Evolutionary conservation across 2,888 invertebrate genomes (phyloP).

Genomic region (Neoascia interrupta): DNA sequence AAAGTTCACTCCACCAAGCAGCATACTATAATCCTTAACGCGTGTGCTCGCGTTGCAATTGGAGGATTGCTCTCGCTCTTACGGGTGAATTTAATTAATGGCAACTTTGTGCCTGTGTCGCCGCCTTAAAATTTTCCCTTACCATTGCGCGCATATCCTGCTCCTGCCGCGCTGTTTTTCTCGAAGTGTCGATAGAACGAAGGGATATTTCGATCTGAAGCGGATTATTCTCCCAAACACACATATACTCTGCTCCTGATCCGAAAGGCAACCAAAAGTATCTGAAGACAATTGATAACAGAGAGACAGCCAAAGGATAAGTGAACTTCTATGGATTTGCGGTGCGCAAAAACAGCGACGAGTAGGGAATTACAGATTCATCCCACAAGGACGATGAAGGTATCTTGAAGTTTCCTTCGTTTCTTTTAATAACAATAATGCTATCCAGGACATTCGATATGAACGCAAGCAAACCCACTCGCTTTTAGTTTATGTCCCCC

Average conservation of each 20-base stretch:
- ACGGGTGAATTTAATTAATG: slow-evolving; percentile 57
- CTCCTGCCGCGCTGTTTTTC: too few relatives aligned
- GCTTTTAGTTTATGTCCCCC: background rate
- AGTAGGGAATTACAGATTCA: slow-evolving; percentile 1
- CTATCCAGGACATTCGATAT: slow-evolving; percentile 53
- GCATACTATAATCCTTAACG: slow-evolving; percentile 57
- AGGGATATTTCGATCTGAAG: slow-evolving; percentile 32
- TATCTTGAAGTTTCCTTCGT: slow-evolving; percentile 42
- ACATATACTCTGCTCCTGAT: slow-evolving; percentile 15
- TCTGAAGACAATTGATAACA: slow-evolving; percentile 69
- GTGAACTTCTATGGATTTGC: slow-evolving; percentile 59
- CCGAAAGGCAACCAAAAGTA: slow-evolving; percentile 62
- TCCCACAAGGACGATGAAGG: slow-evolving; percentile 30
- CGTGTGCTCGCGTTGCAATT: slow-evolving; percentile 65
- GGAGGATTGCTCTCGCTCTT: slow-evolving; percentile 37
- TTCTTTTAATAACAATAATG: slow-evolving; percentile 64
- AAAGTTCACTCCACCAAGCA: slow-evolving; percentile 41
- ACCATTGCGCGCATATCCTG: background rate
- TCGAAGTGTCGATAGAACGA: slow-evolving; percentile 44
- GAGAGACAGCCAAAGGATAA: slow-evolving; percentile 58
- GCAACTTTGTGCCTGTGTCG: slow-evolving; percentile 23
- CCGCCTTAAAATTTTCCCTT: slow-evolving; percentile 1
- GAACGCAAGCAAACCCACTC: too few relatives aligned
- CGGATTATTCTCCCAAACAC: slow-evolving; percentile 36
- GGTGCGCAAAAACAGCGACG: slow-evolving; percentile 10